Base-by-base conservation (phyloP, 2,888 invertebrate species). In the Idaea dimidiata region DNA sequence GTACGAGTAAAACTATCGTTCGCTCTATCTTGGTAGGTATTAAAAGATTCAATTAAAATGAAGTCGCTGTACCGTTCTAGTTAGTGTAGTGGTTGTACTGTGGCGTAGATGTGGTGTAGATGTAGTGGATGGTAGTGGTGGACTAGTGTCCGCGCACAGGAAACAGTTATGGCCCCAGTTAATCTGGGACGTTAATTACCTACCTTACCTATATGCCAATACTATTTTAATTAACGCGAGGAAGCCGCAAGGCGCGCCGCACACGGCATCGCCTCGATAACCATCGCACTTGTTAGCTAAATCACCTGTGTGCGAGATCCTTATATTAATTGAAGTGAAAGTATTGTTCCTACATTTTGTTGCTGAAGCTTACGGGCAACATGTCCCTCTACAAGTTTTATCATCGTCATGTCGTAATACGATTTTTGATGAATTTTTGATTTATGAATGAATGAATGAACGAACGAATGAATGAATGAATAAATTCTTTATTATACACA, bases 161-260 rank as follows among this genome's bases (percentile, higher is more conserved):
- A 43, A 43, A 43, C 43, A 43, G 43, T 43, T 43, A 43, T 1
- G 8, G 14, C 18, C 7, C 56, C 16, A 14, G 17, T 43, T 43
- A 16, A 16, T 43, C 43, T 7, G 58, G 16, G n/a, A 32, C 62
- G 62, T 60, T 67, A 67, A 67, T 65, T 65, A 43, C 43, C 43
- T 14, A 67, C 60, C 65, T 65, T 65, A 43, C 43, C 43, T 14
- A 67, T 62, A 65, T 62, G 61, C 55, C 62, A 61, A 65, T 63
- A 65, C 62, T 61, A 62, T 63, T 68, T 68, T 65, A 68, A 66
- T 68, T 62, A 65, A 66, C 66, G 61, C 60, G 64, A 62, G 66
- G 68, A 66, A 68, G 62, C 54, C 43, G 10, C 43, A 63, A 64
- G 58, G 66, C 53, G 66, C 57, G 60, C 55, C 62, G 65, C 59